These are phyloP conservation scores for Myotis myotis DNA, from an alignment of 2,797 vertebrate genomes.

Conservation along the genomic window DNA sequence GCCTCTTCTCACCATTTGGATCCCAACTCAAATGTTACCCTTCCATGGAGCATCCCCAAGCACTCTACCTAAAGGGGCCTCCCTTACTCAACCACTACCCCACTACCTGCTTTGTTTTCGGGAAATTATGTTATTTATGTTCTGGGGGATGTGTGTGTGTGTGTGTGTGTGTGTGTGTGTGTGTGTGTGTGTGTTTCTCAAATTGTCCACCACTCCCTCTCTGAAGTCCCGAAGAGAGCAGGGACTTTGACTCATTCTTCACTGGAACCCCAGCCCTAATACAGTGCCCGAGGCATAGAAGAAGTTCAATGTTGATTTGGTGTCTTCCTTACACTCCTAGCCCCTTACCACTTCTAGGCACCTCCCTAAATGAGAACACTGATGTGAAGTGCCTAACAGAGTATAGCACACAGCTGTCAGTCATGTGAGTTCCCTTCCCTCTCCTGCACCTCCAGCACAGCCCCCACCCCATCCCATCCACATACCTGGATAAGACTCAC, in stretches of 20 bases:
- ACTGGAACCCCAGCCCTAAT: not conserved
- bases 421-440: not conserved
- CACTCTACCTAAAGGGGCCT: not conserved
- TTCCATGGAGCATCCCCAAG: not conserved
- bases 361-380: not conserved
- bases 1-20: not conserved
- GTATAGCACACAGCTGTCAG: not conserved
- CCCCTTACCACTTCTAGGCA: not conserved
- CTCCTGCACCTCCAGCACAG: not conserved
- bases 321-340: not conserved
- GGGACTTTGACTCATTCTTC: not conserved
- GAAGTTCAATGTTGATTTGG: not conserved
- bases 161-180: no score
- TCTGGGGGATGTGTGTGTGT: not conserved
- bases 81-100: not conserved
- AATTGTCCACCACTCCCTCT: not conserved
- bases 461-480: rapidly evolving
- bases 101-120: not conserved
- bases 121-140: not conserved
- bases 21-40: not conserved
- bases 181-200: not conserved
- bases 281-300: not conserved
- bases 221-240: not conserved
- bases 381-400: not conserved
- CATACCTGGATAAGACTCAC: constrained; percentile 87